Evolutionary conservation across 2,888 invertebrate genomes (phyloP), one percentile per base, ranked within the genome.

Genomic region (Sinohyriopsis cumingii): DNA sequence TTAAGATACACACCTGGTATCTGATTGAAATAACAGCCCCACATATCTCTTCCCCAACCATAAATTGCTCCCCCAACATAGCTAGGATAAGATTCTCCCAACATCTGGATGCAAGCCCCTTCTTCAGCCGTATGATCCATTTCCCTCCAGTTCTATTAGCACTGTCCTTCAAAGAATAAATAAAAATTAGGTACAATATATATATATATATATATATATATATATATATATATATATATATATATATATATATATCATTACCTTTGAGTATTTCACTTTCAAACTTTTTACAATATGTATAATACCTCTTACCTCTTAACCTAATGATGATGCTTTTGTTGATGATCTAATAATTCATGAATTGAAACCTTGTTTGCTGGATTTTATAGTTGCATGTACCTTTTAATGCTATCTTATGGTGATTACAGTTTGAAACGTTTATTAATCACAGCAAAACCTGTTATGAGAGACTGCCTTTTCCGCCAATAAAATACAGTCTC

Each of bases 61-160:
- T 95, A 92, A 99, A 99, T 92, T 99, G 98, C 91, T 99, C 99
- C 6, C 99, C 99, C 82, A 99, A 92, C 95, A 99, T 97, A 75
- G 99, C 99, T 93, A 99, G 94, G 86, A 99, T 95, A 68, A 99
- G 93, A 91, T 99, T 99, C 91, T 99, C 99, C 99, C 99, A 99
- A 88, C 98, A 98, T 77, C 98, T 93, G 55, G 96, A 96, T 64
- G 97, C 96, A 90, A 97, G 93, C 78, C 96, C 95, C 92, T 98
- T 98, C 88, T 96, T 94, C 89, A 99, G 92, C 81, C 98, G 93
- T 78, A 99, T 95, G 82, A 98, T 96, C 98, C 99, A 99, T 92
- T 98, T 98, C 53, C 99, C 99, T 67, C 99, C 99, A 90, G 95
- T 94, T 89, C 95, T 94, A 91, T 99, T 99, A 63, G 96, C 96